Evolutionary conservation across 2,888 invertebrate species (phyloP).

Genomic region (Stenurella melanura): DNA sequence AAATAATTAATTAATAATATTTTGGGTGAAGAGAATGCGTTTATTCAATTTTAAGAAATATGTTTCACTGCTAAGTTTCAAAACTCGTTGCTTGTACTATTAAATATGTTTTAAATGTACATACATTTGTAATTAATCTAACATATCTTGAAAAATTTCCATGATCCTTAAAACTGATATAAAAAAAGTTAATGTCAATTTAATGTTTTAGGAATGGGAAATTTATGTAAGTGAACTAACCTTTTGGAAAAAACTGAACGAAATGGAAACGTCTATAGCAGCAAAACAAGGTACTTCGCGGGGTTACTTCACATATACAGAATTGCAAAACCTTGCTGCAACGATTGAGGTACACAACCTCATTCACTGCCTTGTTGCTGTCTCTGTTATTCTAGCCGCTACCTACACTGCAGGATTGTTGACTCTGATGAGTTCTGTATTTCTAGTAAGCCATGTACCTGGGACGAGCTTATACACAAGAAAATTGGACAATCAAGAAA

Average conservation of each 20-base stretch:
- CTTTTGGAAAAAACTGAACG: constrained; percentile 83
- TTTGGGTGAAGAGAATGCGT: too few species aligned
- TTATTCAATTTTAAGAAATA: too few species aligned
- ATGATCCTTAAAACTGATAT: too few species aligned
- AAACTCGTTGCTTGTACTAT: too few species aligned
- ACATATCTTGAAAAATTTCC: too few species aligned
- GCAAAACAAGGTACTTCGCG: constrained; percentile 81
- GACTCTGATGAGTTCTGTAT: constrained; percentile 78
- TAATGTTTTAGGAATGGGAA: constrained; percentile 85
- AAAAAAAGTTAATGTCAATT: too few species aligned
- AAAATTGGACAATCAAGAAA: constrained; percentile 43
- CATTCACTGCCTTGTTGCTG: constrained; percentile 74
- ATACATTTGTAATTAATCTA: too few species aligned
- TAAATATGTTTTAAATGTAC: too few species aligned
- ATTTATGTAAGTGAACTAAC: constrained; percentile 85
- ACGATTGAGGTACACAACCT: constrained; percentile 74
- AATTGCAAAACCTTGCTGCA: constrained; percentile 78
- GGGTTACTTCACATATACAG: constrained; percentile 90
- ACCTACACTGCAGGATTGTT: constrained; percentile 79
- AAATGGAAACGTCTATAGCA: constrained; percentile 84
- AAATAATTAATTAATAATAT: too few species aligned
- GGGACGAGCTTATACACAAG: constrained; percentile 71
- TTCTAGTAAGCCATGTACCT: constrained; percentile 75
- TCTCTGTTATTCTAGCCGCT: constrained; percentile 77
- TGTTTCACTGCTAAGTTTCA: too few species aligned